Base-by-base conservation (phyloP, 2,797 vertebrate genomes). In the Chelidonichthys spinosus region DNA sequence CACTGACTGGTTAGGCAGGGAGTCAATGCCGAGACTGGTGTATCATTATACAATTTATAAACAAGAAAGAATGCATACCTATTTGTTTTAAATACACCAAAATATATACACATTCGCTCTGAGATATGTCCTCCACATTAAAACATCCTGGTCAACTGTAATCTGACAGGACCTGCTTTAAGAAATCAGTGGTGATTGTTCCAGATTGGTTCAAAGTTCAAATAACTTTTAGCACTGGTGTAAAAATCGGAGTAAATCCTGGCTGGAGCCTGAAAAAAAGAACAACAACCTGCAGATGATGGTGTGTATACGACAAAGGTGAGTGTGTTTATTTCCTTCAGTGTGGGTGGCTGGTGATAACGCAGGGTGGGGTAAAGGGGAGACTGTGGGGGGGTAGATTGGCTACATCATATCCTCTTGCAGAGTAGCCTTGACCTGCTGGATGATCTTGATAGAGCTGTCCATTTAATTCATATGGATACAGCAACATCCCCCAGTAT, bases 391-490 rank as follows among this genome's bases (percentile, higher is more conserved):
- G 53, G 32, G 4, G 47, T 54, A 66, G 59, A 69, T 62, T 80
- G 68, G 79, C 77, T 70, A 76, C 71, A 92, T 86, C 77, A 85
- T 76, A 90, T 89, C 85, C 64, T 83, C 60, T 74, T 74, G 67
- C 81, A 85, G 64, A 81, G 74, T 15, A 76, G 81, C 87, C 83
- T 84, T 92, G 86, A 90, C 87, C 83, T 88, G 69, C 66, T 72
- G 86, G 80, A 85, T 81, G 87, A 91, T 92, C 79, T 86, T 86
- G 87, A 92, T 90, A 88, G 76, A 80, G 75, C 73, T 65, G 62
- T 87, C 85, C 78, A 88, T 87, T 93, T 92, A 89, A 91, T 92
- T 89, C 81, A 90, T 86, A 84, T 86, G 79, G 89, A 89, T 90
- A 86, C 79, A 77, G 79, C 52, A 75, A 85, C 84, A 84, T 83